These are phyloP conservation scores for Saguinus imperator DNA, from an alignment of 2,113 vertebrate genomes.

Conservation along the genomic window DNA sequence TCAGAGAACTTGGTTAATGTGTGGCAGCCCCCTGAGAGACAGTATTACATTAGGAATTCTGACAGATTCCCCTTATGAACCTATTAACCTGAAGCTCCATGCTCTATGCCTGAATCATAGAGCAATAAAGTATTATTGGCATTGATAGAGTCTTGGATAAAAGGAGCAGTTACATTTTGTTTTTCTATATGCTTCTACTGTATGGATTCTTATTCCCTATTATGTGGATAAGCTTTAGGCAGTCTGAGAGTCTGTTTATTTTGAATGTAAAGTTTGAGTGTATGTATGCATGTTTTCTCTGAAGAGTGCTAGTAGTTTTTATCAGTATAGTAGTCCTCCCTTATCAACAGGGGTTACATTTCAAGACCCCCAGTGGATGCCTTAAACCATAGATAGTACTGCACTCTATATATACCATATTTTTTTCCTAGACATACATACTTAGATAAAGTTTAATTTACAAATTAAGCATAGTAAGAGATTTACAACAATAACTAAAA, in stretches of 20 bases:
- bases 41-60: neutral
- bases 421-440: neutral
- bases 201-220: neutral
- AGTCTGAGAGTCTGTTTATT: neutral
- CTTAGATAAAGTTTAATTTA: neutral
- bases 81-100: neutral
- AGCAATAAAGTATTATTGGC: neutral
- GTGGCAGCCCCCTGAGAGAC: neutral
- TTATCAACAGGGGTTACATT: neutral
- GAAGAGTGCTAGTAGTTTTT: neutral
- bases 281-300: neutral
- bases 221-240: neutral
- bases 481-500: neutral
- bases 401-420: neutral
- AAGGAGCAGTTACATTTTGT: neutral
- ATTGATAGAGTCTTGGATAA: neutral
- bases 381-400: neutral
- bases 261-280: neutral
- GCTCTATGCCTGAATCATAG: neutral
- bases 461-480: neutral
- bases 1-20: neutral
- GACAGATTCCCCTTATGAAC: neutral
- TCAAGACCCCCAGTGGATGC: neutral
- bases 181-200: neutral
- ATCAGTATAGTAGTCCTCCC: neutral